Evolutionary conservation across 2,113 vertebrate species (phyloP).

Genomic region (Sceloporus undulatus): DNA sequence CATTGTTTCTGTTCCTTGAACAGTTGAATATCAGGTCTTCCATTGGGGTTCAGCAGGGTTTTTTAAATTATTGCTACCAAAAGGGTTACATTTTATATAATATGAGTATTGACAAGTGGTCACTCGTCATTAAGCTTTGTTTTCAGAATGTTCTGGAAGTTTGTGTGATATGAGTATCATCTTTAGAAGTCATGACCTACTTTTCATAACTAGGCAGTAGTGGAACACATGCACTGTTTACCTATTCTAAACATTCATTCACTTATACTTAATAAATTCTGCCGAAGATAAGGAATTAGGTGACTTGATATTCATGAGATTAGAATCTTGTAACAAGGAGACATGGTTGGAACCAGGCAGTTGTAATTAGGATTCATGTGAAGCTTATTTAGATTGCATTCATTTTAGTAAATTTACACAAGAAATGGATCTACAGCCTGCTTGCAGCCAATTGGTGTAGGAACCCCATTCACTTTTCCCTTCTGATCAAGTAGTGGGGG

Average conservation of each 20-base stretch:
- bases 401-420: not conserved
- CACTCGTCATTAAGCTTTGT: not conserved
- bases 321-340: not conserved
- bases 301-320: too few relatives aligned
- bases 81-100: not conserved
- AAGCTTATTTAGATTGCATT: not conserved
- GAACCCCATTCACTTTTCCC: too few relatives aligned
- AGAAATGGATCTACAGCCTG: too few relatives aligned
- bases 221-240: not conserved
- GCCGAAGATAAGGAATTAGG: not conserved
- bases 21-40: conserved; percentile 32
- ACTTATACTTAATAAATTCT: not conserved
- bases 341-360: not conserved
- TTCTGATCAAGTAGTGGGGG: too few relatives aligned
- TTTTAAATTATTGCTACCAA: conserved; percentile 1
- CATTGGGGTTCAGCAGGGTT: not conserved
- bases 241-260: not conserved
- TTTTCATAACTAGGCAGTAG: not conserved
- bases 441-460: too few relatives aligned
- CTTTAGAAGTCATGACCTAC: not conserved
- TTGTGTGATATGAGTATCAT: not conserved
- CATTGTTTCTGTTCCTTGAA: conserved; percentile 79
- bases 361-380: not conserved
- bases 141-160: not conserved
- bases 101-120: not conserved